These are phyloP conservation scores for Taxidea taxus DNA, from an alignment of 2,113 vertebrate species.

Conservation along the genomic window DNA sequence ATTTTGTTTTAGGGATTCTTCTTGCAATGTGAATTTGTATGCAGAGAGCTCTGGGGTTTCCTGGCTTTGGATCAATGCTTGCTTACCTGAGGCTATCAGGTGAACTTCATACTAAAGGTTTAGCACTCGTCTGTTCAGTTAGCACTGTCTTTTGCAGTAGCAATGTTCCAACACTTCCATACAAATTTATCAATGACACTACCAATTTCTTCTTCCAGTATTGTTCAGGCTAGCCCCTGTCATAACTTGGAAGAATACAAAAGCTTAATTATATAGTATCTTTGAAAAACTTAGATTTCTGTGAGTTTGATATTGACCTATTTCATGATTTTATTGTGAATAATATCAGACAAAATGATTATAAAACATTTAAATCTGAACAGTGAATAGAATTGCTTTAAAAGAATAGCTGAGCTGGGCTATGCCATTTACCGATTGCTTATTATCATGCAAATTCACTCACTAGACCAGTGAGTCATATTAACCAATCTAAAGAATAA, in stretches of 20 bases:
- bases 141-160: neutral
- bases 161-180: neutral
- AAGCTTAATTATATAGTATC: slow-evolving; percentile 32
- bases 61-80: neutral
- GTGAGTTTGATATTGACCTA: slow-evolving; percentile 39
- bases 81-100: neutral
- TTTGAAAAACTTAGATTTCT: neutral
- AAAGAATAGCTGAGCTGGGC: slow-evolving; percentile 17
- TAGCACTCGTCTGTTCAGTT: neutral
- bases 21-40: neutral
- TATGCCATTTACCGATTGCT: neutral
- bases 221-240: neutral
- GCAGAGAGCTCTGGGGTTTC: neutral
- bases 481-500: slow-evolving; percentile 34
- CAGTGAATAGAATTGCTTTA: slow-evolving; percentile 1
- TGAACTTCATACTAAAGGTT: neutral
- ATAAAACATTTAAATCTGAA: slow-evolving; percentile 28
- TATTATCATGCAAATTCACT: slow-evolving; percentile 59
- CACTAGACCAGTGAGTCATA: neutral
- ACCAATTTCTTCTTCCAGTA: neutral
- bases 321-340: slow-evolving; percentile 41
- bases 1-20: neutral
- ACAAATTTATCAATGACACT: neutral
- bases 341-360: slow-evolving; percentile 39
- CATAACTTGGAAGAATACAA: neutral